Evolutionary conservation across 1,140 invertebrate species (phyloP), one percentile per base, ranked within the genome.

Genomic region (Hycleus cichorii): DNA sequence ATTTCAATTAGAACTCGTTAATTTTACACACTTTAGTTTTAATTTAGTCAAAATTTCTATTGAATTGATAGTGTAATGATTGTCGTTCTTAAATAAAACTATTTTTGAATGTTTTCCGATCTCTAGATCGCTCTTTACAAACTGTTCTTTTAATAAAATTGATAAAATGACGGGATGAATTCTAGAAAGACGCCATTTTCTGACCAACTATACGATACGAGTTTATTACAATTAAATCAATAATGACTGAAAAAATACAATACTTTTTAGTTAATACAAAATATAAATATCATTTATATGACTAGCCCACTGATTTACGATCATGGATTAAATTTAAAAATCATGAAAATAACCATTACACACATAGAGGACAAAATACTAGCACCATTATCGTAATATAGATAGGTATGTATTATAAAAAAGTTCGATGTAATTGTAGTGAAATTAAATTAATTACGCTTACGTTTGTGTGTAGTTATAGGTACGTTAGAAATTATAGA

Each of bases 251-350:
- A 56, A 65, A 65, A 65, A 65, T 65, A 65, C 61, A 55, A 58
- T 59, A 63, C 60, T 63, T 63, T 49, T 47, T 52, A n/a, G 7
- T 32, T 38, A 48, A 57, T 60, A 56, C 49, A 47, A 63, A 59
- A 63, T 58, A 60, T 60, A 61, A 61, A 64, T 66, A 66, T 64
- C 59, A 62, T 59, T 60, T 65, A 64, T 50, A 64, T 66, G 64
- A 66, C 64, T 66, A 66, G 64, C 59, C 60, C 64, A 60, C 57
- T 53, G 49, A 57, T 57, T 53, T 32, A 32, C 4, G 32, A 32
- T 32, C 7, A 32, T 32, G 4, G 32, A 32, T 32, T 27, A 32
- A 42, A 47, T 46, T 46, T 42, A 42, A 40, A 47, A 32, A 49
- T 49, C 24, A 49, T 32, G 25, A 60, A 52, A 25, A 54, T 39